Conservation (phyloP, 1,140 invertebrate species). For the Cylas formicarius region DNA sequence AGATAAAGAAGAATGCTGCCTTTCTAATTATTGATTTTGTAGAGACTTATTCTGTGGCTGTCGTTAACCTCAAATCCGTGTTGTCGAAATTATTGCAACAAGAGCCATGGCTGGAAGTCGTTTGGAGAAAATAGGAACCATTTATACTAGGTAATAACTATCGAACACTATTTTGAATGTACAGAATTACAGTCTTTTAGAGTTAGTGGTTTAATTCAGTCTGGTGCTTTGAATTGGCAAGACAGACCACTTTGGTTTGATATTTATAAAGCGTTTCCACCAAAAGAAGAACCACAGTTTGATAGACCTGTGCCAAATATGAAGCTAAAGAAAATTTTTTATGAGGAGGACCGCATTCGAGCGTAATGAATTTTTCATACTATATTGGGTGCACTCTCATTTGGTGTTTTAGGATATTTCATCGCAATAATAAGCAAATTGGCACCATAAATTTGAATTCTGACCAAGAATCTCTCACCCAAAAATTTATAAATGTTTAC, state of each 20-base stretch:
- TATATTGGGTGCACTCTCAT: too few species aligned
- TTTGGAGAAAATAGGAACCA: constrained; percentile 65
- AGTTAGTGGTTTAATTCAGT: constrained; percentile 63
- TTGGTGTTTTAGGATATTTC: constrained; percentile 54
- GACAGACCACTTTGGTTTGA: constrained; percentile 87
- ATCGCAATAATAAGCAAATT: constrained; percentile 48
- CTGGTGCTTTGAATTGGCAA: constrained; percentile 64
- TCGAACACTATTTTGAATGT: too few species aligned
- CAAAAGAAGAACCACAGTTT: constrained; percentile 67
- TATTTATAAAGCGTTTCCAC: constrained; percentile 80
- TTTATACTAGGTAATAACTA: constrained; percentile 54
- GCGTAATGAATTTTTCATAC: too few species aligned
- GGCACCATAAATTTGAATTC: constrained; percentile 46
- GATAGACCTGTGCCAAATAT: constrained; percentile 53
- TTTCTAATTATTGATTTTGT: too few species aligned
- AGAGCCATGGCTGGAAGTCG: constrained; percentile 57
- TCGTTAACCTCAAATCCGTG: too few species aligned
- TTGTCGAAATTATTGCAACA: background rate
- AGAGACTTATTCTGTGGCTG: too few species aligned
- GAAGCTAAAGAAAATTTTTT: constrained; percentile 65
- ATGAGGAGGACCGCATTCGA: constrained; percentile 77
- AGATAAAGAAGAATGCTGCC: too few species aligned
- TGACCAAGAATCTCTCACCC: constrained; percentile 46
- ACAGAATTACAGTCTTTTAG: constrained; percentile 51
- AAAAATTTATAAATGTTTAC: constrained; percentile 54